A percentile compares a stretch with the other conserved stretches of the same genome.
These are phyloP conservation scores for Parazoanthus swiftii DNA, from an alignment of 92 coral and sea anemone genomes.

Conservation along the genomic window DNA sequence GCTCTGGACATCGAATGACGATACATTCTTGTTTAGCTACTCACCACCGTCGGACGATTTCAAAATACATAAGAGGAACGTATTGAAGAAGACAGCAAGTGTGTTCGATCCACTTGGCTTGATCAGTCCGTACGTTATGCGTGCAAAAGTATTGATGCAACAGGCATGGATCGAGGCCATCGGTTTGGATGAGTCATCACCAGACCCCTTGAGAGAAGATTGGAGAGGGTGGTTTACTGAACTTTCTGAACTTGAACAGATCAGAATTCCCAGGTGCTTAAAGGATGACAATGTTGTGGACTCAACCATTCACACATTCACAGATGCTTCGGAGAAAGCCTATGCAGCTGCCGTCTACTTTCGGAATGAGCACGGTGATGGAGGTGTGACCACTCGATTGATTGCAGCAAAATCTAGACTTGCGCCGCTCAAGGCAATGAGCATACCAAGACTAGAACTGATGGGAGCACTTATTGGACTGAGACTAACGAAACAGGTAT, in stretches of 20 bases:
- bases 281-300: not conserved
- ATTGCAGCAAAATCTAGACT: conserved; percentile 62
- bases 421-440: conserved; percentile 67
- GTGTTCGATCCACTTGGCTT: too few relatives aligned
- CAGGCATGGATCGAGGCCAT: conserved; percentile 42
- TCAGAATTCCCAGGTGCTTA: conserved; percentile 53
- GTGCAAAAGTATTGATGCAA: conserved; percentile 47
- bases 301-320: conserved; percentile 49
- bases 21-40: not conserved
- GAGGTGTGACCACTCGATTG: conserved; percentile 29
- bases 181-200: conserved; percentile 41
- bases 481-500: too few relatives aligned
- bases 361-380: conserved; percentile 45
- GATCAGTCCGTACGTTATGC: not conserved
- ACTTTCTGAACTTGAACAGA: conserved; percentile 24
- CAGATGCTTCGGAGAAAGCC: conserved; percentile 61
- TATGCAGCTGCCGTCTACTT: conserved; percentile 51
- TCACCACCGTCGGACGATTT: conserved; percentile 51
- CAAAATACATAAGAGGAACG: not conserved
- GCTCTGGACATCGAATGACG: too few relatives aligned
- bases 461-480: too few relatives aligned
- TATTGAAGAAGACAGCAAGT: too few relatives aligned
- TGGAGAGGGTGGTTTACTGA: conserved; percentile 38
- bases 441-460: too few relatives aligned
- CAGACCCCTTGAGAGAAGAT: not conserved